Evolutionary conservation across 2,797 vertebrate species (phyloP), one percentile per base, ranked within the genome.

Genomic region (Channallabes apus): DNA sequence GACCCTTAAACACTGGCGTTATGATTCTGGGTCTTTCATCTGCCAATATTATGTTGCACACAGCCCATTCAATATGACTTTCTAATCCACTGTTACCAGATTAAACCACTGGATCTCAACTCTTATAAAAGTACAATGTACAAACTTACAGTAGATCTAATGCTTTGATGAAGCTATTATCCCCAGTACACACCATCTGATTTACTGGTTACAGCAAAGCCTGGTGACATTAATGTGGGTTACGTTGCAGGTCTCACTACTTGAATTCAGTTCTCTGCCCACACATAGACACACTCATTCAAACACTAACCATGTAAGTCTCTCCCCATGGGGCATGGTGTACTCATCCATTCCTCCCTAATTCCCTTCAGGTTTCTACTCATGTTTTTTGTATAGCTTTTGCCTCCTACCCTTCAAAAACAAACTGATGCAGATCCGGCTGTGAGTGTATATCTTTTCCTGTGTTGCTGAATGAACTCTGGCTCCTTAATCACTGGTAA

Each of bases 401-500:
- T 71, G 88, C 88, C 89, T 93, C 75, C 89, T 88, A 87, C 78
- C 86, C 88, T 88, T 82, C 35, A 84, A 90, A 90, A 71, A 80
- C 84, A 86, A 72, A 88, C 32, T 56, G 71, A 73, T 82, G 35
- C 84, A 77, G 62, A 81, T 89, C 85, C 81, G 82, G 81, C 88
- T 87, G 80, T 85, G 68, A 90, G 90, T 90, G 86, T 90, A 83
- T 80, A 85, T 80, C 38, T 81, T 92, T 90, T 90, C 93, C 93
- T 20, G 4, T 90, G 91, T 93, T 92, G 90, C 90, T 83, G 90
- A 84, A n/a, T 93, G 94, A 94, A 92, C 93, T 93, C 92, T 93
- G 93, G 93, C 93, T 92, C 88, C 86, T 92, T 94, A 94, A 95
- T 94, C 93, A 93, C 87, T 90, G 91, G 92, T 93, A 94, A 95